Evolutionary conservation across 2,888 invertebrate genomes (phyloP), one percentile per base, ranked within the genome.

Genomic region (Dasypogon diadema): DNA sequence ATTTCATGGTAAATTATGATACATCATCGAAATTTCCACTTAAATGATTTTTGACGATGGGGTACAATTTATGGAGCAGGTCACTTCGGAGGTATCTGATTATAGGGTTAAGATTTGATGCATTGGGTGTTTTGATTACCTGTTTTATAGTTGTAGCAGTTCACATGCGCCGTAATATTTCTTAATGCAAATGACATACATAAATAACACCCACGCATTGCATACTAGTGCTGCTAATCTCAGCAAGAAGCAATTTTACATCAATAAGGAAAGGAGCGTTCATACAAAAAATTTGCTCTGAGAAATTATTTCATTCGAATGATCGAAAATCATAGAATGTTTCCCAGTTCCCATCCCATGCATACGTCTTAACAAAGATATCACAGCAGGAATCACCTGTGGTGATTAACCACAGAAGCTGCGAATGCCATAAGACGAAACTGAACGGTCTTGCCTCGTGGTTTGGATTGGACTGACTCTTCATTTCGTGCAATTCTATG

Each of bases 321-420:
- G 42, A 2, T 42, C 42, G n/a, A 42, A n/a, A 42, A 12, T n/a
- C 30, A 30, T 42, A 42, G n/a, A 12, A 12, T 12, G 10, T 12
- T 1, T 42, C n/a, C n/a, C 12, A 12, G 30, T 30, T 3, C n/a
- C n/a, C n/a, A n/a, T n/a, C n/a, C n/a, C n/a, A n/a, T n/a, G n/a
- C n/a, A n/a, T 42, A 12, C 42, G 12, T 42, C n/a, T n/a, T 42
- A 65, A 65, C 48, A 65, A 46, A 65, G 46, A 37, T 46, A 46
- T 48, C 65, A 10, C 65, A 65, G 65, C 65, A 16, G 46, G 65
- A 34, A 18, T 18, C 60, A 60, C 4, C n/a, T n/a, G n/a, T n/a
- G n/a, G n/a, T n/a, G n/a, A n/a, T n/a, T n/a, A n/a, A n/a, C 22
- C 60, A 34, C 16, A 34, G 12, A 10, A 34, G 60, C 37, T 34